Conservation (phyloP, 2,113 vertebrate genomes). For the Laterallus jamaicensis region DNA sequence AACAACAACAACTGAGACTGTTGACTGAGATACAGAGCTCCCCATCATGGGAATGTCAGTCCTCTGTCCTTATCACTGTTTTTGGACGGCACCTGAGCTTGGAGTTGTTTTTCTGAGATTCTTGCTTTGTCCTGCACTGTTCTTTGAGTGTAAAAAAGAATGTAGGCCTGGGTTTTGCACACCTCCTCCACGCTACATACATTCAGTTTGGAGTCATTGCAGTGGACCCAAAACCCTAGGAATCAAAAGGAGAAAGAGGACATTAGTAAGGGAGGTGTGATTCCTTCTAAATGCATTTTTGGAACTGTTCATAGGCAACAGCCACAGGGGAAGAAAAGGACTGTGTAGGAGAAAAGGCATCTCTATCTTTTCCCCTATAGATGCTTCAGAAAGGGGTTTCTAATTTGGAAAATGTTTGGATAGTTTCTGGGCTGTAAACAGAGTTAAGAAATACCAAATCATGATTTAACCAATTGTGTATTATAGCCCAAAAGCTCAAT, state of each 20-base stretch:
- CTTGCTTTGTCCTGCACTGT: conserved; percentile 82
- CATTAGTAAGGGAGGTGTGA: conserved; percentile 4
- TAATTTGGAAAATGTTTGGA: background rate
- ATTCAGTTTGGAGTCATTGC: conserved; percentile 99
- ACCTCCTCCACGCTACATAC: conserved; percentile 99
- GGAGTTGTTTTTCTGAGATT: conserved; percentile 79
- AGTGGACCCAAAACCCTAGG: conserved; percentile 99
- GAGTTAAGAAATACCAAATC: background rate
- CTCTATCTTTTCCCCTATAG: background rate
- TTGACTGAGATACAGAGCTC: conserved; percentile 22
- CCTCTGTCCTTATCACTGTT: conserved; percentile 64
- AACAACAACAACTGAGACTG: background rate
- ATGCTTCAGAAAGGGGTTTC: background rate
- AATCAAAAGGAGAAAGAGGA: conserved; percentile 42
- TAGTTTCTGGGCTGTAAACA: background rate
- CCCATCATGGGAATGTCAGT: conserved; percentile 62
- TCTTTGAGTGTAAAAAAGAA: conserved; percentile 99
- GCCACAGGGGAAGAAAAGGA: background rate
- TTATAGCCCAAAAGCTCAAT: background rate
- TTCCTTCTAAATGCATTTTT: background rate
- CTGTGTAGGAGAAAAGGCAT: background rate
- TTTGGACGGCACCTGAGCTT: conserved; percentile 79
- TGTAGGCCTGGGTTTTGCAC: conserved; percentile 99
- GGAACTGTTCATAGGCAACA: background rate
- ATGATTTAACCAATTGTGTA: background rate